Conservation (phyloP, 1,140 invertebrate genomes). For the Drosophila rhopaloa region DNA sequence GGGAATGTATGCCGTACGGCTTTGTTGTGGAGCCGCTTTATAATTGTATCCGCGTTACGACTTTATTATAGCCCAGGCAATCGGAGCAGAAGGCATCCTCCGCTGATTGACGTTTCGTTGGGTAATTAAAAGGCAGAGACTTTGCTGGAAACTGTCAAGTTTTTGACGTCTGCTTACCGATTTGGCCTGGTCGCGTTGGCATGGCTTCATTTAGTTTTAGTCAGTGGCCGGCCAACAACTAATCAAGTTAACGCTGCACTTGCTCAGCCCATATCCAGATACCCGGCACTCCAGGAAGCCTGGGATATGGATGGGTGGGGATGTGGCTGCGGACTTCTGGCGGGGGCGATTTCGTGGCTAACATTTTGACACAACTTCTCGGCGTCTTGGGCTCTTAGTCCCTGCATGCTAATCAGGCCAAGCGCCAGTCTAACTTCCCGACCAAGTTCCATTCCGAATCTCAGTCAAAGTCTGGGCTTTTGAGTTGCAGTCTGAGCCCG, state of each 20-base stretch:
- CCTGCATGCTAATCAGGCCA: constrained; percentile 74
- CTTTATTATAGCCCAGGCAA: constrained; percentile 64
- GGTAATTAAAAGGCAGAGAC: constrained; percentile 73
- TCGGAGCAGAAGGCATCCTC: constrained; percentile 26
- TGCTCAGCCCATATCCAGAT: constrained; percentile 68
- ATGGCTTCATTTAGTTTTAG: constrained; percentile 70
- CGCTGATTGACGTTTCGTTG: constrained; percentile 69
- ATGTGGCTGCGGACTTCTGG: not conserved
- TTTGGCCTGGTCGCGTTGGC: constrained; percentile 44
- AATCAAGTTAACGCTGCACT: constrained; percentile 77
- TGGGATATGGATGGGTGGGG: not conserved
- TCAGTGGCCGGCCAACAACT: constrained; percentile 48
- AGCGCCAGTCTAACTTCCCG: constrained; percentile 62
- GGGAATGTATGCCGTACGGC: constrained; percentile 74
- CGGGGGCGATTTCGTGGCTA: constrained; percentile 62
- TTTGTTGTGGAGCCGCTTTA: constrained; percentile 77
- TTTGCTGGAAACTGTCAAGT: constrained; percentile 77
- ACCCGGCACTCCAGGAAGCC: constrained; percentile 33
- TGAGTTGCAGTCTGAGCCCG: constrained; percentile 5
- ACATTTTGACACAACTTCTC: constrained; percentile 66
- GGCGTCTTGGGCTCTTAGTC: constrained; percentile 47
- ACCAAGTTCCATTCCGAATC: constrained; percentile 14
- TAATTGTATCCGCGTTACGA: constrained; percentile 82
- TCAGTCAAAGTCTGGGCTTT: constrained; percentile 19
- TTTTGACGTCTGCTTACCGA: constrained; percentile 57